These are phyloP conservation scores for Leptopilina boulardi DNA, from an alignment of 1,140 invertebrate genomes.

Conservation along the genomic window DNA sequence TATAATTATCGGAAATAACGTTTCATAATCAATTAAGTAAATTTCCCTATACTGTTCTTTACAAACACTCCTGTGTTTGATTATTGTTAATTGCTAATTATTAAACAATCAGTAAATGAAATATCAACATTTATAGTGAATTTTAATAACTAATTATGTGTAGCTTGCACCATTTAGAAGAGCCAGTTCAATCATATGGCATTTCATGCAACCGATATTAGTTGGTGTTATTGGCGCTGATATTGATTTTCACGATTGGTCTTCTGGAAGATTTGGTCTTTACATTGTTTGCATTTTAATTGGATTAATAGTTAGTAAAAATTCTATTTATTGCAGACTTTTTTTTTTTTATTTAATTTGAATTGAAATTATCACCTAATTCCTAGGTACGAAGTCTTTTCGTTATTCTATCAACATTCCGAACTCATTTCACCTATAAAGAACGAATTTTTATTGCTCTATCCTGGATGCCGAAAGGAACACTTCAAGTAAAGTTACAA, in stretches of 20 bases:
- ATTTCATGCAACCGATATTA: conserved; percentile 68
- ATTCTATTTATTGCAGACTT: conserved; percentile 35
- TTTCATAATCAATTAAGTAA: neutral
- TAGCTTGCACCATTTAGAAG: conserved; percentile 59
- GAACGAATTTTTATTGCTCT: conserved; percentile 67
- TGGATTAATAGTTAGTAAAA: conserved; percentile 61
- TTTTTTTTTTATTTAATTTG: conserved; percentile 38
- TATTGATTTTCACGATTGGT: conserved; percentile 65
- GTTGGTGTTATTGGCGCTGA: conserved; percentile 69
- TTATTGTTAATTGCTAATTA: neutral
- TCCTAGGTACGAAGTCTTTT: conserved; percentile 58
- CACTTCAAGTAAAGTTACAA: conserved; percentile 63
- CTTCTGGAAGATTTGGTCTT: conserved; percentile 57
- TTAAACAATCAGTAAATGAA: neutral
- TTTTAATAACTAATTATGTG: conserved; percentile 18
- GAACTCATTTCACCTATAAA: conserved; percentile 60
- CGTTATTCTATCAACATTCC: conserved; percentile 53
- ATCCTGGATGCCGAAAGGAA: conserved; percentile 70
- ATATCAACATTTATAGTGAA: neutral
- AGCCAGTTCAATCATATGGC: conserved; percentile 61
- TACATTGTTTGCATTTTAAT: conserved; percentile 58
- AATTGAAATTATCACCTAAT: neutral
- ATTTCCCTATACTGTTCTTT: neutral
- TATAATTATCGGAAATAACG: too few relatives aligned
- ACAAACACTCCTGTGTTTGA: neutral